phyloP scores from a whole-genome alignment of 2,113 vertebrate species.

The Pygoscelis adeliae region DNA sequence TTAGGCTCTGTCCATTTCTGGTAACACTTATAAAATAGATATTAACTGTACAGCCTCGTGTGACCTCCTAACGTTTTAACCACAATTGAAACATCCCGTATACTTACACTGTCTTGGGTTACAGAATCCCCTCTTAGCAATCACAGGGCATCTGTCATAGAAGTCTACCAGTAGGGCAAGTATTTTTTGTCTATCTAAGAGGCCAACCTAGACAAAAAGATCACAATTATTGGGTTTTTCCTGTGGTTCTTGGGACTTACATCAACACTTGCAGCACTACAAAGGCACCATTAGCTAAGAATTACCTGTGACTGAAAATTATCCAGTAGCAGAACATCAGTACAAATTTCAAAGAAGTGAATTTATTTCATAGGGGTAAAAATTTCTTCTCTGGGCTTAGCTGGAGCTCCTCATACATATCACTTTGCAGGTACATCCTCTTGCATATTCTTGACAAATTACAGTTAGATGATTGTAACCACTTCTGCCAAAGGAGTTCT shows the following conservation, averaged over 20 bases:
- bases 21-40: not conserved
- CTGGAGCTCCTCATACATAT: not conserved
- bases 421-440: not conserved
- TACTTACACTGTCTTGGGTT: slow-evolving; percentile 79
- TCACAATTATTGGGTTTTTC: not conserved
- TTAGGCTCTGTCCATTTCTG: not conserved
- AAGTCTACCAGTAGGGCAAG: slow-evolving; percentile 69
- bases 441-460: not conserved
- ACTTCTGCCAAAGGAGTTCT: slow-evolving; percentile 10
- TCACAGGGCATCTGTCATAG: slow-evolving; percentile 49
- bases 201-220: slow-evolving; percentile 65
- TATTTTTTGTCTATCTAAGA: slow-evolving; percentile 71
- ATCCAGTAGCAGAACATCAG: not conserved
- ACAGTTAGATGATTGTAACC: not conserved
- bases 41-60: not conserved
- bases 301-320: not conserved
- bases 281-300: not conserved
- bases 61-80: not conserved
- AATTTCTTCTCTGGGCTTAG: not conserved
- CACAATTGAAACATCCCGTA: not conserved
- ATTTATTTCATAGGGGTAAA: not conserved
- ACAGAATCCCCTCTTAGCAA: slow-evolving; percentile 6
- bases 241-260: not conserved
- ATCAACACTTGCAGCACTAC: not conserved
- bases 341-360: not conserved